These are phyloP conservation scores for Anthoscopus minutus DNA, from an alignment of 2,113 vertebrate genomes.

Conservation along the genomic window DNA sequence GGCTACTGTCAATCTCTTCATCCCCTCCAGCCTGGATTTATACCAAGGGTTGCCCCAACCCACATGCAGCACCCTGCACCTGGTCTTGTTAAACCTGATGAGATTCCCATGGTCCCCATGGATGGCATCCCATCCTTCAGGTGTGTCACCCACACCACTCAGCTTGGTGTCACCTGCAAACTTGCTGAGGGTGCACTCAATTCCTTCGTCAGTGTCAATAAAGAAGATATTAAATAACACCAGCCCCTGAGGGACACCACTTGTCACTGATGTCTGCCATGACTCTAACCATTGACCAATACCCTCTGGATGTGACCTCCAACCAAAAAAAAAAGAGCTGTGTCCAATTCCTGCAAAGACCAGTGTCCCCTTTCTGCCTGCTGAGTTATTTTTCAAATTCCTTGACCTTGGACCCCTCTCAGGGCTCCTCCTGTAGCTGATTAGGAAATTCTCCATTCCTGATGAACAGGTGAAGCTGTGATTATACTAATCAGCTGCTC, in stretches of 20 bases:
- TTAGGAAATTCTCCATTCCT: not conserved
- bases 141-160: not conserved
- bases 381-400: not conserved
- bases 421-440: not conserved
- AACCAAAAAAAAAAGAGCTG: not conserved
- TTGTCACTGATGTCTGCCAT: not conserved
- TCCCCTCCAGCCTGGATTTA: not conserved
- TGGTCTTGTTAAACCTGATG: not conserved
- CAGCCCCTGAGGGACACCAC: not conserved
- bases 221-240: not conserved
- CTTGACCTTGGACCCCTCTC: not conserved
- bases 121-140: not conserved
- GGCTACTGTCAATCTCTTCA: not conserved
- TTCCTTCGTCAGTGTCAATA: not conserved
- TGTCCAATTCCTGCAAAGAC: not conserved
- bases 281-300: not conserved
- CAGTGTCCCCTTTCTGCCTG: not conserved
- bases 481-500: conserved; percentile 43
- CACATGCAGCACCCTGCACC: not conserved
- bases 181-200: not conserved
- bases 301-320: not conserved
- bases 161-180: not conserved
- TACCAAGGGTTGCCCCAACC: not conserved
- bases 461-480: conserved; percentile 20
- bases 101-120: not conserved